Conservation (phyloP, 1,140 invertebrate species). For the Aphelenchoides besseyi region DNA sequence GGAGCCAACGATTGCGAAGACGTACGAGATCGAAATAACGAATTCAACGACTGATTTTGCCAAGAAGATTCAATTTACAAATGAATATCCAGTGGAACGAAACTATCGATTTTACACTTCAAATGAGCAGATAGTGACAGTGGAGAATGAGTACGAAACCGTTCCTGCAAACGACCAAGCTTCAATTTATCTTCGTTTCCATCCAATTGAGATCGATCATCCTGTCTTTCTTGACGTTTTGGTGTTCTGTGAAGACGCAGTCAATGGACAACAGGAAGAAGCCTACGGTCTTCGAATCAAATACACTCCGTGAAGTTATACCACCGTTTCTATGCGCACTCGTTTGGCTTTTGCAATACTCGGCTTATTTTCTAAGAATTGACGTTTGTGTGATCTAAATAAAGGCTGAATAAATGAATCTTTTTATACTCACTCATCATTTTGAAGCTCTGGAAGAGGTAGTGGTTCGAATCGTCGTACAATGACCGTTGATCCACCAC, state of each 20-base stretch:
- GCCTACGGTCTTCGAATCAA: conserved; percentile 31
- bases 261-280: conserved; percentile 45
- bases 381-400: background rate
- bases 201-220: conserved; percentile 26
- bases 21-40: conserved; percentile 38
- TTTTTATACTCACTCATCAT: background rate
- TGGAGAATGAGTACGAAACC: conserved; percentile 36
- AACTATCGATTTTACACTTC: conserved; percentile 40
- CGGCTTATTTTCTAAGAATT: background rate
- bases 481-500: conserved; percentile 5
- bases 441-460: background rate
- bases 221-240: conserved; percentile 34
- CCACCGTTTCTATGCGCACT: conserved; percentile 2
- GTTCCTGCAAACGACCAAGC: conserved; percentile 17
- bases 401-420: background rate
- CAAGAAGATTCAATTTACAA: conserved; percentile 39
- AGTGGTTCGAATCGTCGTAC: background rate
- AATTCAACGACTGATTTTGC: background rate
- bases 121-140: conserved; percentile 30
- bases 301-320: conserved; percentile 16
- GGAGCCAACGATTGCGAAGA: conserved; percentile 49
- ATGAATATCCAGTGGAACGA: conserved; percentile 35
- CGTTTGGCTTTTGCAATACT: conserved; percentile 6
- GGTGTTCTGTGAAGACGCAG: conserved; percentile 40
- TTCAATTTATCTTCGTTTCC: conserved; percentile 27